Conservation (phyloP, 2,797 vertebrate genomes). For the Chaetophractus vellerosus region DNA sequence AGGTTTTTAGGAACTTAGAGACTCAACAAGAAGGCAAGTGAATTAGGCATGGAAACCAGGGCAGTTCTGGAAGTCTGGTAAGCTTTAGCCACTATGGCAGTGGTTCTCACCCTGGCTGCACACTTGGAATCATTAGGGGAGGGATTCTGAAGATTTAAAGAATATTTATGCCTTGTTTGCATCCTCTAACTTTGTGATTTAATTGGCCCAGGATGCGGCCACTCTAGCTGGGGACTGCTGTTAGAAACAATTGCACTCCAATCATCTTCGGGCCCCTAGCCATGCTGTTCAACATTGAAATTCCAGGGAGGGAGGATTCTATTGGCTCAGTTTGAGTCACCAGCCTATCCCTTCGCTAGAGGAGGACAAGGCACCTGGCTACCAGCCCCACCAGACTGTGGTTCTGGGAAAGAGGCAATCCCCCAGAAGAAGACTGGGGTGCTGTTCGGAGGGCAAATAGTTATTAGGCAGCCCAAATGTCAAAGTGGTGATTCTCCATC, state of each 20-base stretch:
- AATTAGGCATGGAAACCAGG: neutral
- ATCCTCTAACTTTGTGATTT: conserved; percentile 34
- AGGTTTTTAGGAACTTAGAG: neutral
- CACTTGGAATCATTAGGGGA: neutral
- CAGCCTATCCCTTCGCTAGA: neutral
- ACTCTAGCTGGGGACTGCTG: neutral
- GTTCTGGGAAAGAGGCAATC: neutral
- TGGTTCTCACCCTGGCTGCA: neutral
- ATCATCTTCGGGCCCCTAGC: neutral
- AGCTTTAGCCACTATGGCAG: neutral
- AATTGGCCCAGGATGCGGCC: neutral
- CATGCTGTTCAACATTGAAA: neutral
- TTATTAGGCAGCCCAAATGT: neutral
- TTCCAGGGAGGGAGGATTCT: neutral
- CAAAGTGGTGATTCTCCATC: neutral
- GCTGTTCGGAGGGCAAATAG: neutral
- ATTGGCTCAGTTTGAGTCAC: neutral
- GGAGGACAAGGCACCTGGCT: neutral
- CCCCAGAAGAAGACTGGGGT: neutral
- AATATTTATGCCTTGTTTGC: neutral
- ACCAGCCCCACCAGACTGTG: neutral
- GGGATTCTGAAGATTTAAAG: conserved; percentile 52
- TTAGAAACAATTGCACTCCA: neutral
- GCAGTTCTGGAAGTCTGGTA: neutral
- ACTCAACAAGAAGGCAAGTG: neutral